A percentile compares a stretch with the other conserved stretches of the same genome.
Conservation (phyloP, 2,888 invertebrate genomes). For the Nephrotoma appendiculata region DNA sequence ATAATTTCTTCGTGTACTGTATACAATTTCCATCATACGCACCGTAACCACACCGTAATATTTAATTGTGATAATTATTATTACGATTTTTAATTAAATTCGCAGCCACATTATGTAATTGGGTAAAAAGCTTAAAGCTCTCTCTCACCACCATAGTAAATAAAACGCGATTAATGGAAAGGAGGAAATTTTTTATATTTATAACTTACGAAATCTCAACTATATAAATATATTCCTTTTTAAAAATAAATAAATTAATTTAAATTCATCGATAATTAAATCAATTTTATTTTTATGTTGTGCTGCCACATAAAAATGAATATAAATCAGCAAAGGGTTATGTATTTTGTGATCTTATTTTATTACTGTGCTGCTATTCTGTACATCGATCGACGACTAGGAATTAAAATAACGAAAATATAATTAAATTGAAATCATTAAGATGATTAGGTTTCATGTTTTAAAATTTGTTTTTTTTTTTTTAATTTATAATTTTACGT, state of each 20-base stretch:
- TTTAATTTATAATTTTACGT: not conserved
- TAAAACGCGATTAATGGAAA: not conserved
- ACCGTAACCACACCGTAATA: not conserved
- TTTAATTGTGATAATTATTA: not conserved
- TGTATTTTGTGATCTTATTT: not conserved
- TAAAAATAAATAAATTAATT: not conserved
- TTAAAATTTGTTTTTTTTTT: not conserved
- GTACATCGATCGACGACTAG: not conserved
- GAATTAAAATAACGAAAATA: not conserved
- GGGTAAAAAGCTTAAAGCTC: not conserved
- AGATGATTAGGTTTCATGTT: not conserved
- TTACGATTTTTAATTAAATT: not conserved
- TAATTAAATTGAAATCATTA: not conserved
- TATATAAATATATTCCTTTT: not conserved
- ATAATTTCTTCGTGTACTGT: not conserved
- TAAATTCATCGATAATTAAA: not conserved
- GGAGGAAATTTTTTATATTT: not conserved
- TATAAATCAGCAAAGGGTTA: not conserved
- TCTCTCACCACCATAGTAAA: not conserved
- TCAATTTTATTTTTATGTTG: not conserved
- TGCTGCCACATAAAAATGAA: not conserved
- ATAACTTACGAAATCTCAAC: not conserved
- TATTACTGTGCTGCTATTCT: not conserved
- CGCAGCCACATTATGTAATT: not conserved
- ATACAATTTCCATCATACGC: not conserved